Conservation (phyloP, 2,888 invertebrate species). For the Agonum fuliginosum region DNA sequence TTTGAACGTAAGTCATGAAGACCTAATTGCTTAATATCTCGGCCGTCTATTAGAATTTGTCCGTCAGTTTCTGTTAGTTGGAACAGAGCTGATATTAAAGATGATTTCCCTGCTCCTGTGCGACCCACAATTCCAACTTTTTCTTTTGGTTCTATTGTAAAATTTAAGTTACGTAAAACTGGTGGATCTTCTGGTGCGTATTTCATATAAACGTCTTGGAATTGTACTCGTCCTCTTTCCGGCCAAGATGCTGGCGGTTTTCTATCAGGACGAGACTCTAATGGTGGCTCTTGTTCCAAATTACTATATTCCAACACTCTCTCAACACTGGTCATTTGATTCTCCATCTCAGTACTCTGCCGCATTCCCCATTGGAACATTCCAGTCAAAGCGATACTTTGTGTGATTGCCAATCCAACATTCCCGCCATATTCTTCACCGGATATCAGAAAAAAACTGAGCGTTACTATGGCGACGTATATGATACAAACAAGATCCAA, state of each 20-base stretch:
- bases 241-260: conserved; percentile 85
- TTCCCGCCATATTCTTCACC: conserved; percentile 68
- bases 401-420: conserved; percentile 71
- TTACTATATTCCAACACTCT: conserved; percentile 73
- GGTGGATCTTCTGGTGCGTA: conserved; percentile 83
- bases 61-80: conserved; percentile 87
- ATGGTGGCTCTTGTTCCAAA: conserved; percentile 82
- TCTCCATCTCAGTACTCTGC: conserved; percentile 73
- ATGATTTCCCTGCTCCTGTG: conserved; percentile 89
- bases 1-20: conserved; percentile 84
- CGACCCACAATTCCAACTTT: conserved; percentile 88
- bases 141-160: conserved; percentile 80
- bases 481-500: conserved; percentile 80
- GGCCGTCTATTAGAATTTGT: conserved; percentile 85
- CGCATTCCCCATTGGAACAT: conserved; percentile 92
- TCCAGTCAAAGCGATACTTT: conserved; percentile 69
- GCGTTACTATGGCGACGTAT: conserved; percentile 79
- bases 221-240: conserved; percentile 79
- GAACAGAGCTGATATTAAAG: conserved; percentile 85
- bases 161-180: conserved; percentile 83
- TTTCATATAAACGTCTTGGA: conserved; percentile 79
- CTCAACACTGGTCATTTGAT: conserved; percentile 94
- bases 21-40: conserved; percentile 81
- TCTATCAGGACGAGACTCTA: conserved; percentile 77
- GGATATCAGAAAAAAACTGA: conserved; percentile 78